Conservation (phyloP, 2,888 invertebrate genomes). For the Heliconius sara region DNA sequence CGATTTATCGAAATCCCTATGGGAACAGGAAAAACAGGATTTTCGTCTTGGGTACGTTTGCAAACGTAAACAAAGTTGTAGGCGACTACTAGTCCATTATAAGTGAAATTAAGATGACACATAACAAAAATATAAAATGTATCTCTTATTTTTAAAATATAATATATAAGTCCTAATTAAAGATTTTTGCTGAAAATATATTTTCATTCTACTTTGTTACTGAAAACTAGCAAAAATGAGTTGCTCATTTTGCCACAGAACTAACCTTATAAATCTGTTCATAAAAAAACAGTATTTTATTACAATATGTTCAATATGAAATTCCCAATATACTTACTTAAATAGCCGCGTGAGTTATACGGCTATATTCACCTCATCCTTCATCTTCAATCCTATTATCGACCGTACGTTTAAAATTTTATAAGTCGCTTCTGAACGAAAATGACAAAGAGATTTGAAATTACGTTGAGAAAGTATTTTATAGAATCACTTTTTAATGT, state of each 20-base stretch:
- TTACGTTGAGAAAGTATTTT: conserved; percentile 8
- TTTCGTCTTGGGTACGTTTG: no score
- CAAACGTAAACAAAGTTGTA: no score
- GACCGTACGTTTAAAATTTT: conserved; percentile 45
- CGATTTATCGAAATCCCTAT: no score
- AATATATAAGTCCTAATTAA: no score
- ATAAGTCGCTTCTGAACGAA: conserved; percentile 34
- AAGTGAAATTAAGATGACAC: no score
- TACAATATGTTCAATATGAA: background rate
- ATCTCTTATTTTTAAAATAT: no score
- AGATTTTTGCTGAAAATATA: background rate
- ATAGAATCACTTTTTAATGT: conserved; percentile 15
- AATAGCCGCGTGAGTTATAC: background rate
- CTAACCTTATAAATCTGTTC: background rate
- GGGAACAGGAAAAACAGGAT: no score
- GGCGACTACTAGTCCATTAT: no score
- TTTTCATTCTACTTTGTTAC: no score
- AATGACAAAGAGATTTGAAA: conserved; percentile 30
- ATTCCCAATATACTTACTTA: background rate
- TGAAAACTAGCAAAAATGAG: no score
- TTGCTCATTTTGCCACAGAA: background rate
- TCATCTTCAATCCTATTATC: conserved; percentile 44
- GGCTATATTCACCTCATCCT: conserved; percentile 42
- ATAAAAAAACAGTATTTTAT: background rate
- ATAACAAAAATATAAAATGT: no score